phyloP scores from a whole-genome alignment of 53 echinoderm and acorn worm genomes.

The Luidia sarsii region DNA sequence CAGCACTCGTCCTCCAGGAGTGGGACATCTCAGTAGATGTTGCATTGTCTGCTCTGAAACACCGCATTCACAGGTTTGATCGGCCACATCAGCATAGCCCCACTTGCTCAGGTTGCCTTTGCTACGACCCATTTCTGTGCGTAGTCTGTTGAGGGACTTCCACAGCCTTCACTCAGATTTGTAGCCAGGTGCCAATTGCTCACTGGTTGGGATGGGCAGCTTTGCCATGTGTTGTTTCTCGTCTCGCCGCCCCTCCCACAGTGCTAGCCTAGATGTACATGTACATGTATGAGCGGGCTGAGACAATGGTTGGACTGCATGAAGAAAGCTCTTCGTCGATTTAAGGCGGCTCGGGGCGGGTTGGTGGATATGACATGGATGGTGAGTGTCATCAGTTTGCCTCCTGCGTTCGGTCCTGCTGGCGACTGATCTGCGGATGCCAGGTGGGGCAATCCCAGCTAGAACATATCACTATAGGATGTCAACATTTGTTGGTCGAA shows the following conservation, averaged over 20 bases:
- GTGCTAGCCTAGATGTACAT: too few relatives aligned
- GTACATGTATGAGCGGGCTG: too few relatives aligned
- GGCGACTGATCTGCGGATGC: not conserved
- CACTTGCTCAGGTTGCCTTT: slow-evolving; percentile 36
- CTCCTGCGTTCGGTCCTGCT: not conserved
- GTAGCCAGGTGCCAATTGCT: slow-evolving; percentile 27
- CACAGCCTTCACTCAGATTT: slow-evolving; percentile 28
- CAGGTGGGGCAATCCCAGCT: not conserved
- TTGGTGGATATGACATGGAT: too few relatives aligned
- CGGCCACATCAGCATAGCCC: slow-evolving; percentile 30
- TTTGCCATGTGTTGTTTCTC: slow-evolving; percentile 13
- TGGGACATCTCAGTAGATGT: slow-evolving; percentile 36
- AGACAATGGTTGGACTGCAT: not conserved
- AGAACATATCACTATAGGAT: not conserved
- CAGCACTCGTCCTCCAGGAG: slow-evolving; percentile 5
- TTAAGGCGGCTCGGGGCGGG: not conserved
- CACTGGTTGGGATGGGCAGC: slow-evolving; percentile 27
- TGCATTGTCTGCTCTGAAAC: slow-evolving; percentile 10
- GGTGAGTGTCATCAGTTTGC: not conserved
- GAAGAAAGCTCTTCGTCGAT: not conserved
- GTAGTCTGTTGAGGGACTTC: slow-evolving; percentile 47
- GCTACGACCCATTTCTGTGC: slow-evolving; percentile 33
- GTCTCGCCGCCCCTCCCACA: too few relatives aligned
- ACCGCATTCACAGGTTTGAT: slow-evolving; percentile 24
- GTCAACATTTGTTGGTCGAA: slow-evolving; percentile 27